Percentiles rank a stretch among this genome's conserved stretches.
phyloP scores from a whole-genome alignment of 1,140 invertebrate genomes.

The Cherax destructor region DNA sequence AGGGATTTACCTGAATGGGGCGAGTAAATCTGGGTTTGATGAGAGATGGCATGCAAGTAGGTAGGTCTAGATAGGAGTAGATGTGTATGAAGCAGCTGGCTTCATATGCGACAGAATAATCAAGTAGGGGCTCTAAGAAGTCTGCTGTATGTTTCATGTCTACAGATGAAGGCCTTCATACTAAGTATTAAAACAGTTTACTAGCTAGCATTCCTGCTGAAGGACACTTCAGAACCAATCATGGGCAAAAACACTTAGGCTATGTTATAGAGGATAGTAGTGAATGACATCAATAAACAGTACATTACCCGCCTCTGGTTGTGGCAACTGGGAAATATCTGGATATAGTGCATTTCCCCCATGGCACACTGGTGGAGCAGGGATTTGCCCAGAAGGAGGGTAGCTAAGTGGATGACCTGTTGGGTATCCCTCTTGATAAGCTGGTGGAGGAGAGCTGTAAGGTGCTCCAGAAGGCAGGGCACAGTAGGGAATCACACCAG shows the following conservation, averaged over 20 bases:
- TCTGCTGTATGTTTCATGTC: background rate
- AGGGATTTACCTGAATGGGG: background rate
- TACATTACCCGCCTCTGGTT: constrained; percentile 7
- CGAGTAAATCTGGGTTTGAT: background rate
- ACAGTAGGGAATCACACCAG: background rate
- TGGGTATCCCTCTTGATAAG: background rate
- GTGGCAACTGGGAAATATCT: background rate
- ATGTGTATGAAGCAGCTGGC: background rate
- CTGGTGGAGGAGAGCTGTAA: background rate
- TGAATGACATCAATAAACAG: background rate
- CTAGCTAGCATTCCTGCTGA: background rate
- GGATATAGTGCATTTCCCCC: background rate
- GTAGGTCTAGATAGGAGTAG: background rate
- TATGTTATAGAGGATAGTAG: background rate
- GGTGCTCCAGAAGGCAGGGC: background rate
- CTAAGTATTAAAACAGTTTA: background rate
- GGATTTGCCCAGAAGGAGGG: background rate
- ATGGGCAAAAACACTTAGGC: background rate
- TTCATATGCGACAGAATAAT: background rate
- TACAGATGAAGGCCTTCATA: background rate
- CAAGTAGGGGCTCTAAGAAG: background rate
- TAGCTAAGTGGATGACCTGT: background rate
- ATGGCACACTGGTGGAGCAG: background rate
- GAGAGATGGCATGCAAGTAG: background rate
- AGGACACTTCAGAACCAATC: background rate